Conservation (phyloP, 2,113 vertebrate genomes). For the Chaetodon auriga region DNA sequence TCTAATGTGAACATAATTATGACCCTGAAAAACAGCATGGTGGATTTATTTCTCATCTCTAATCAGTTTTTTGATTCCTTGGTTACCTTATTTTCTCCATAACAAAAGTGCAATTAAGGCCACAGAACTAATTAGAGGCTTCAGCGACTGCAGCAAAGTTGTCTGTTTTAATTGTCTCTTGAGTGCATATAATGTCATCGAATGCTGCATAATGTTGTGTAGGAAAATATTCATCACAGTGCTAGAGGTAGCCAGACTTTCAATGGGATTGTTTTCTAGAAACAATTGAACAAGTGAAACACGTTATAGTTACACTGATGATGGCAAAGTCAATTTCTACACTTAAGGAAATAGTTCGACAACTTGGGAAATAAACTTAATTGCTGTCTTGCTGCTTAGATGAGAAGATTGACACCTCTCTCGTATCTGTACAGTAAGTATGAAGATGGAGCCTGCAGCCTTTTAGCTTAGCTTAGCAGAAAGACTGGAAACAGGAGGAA, state of each 20-base stretch:
- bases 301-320: background rate
- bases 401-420: background rate
- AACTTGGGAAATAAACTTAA: background rate
- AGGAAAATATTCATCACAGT: background rate
- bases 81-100: conserved; percentile 57
- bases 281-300: background rate
- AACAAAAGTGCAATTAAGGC: conserved; percentile 53
- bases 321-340: background rate
- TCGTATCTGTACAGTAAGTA: background rate
- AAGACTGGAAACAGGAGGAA: background rate
- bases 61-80: conserved; percentile 53
- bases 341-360: background rate
- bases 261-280: conserved; percentile 3
- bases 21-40: conserved; percentile 45
- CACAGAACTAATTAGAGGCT: conserved; percentile 67
- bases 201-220: conserved; percentile 10
- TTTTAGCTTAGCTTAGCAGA: background rate
- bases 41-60: conserved; percentile 44
- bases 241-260: background rate
- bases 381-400: background rate
- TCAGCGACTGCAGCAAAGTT: conserved; percentile 19
- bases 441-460: background rate
- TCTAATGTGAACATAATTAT: conserved; percentile 48
- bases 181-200: conserved; percentile 10
- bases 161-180: conserved; percentile 37